Evolutionary conservation across 2,888 invertebrate genomes (phyloP), one percentile per base, ranked within the genome.

Genomic region (Phyto melanocephala): DNA sequence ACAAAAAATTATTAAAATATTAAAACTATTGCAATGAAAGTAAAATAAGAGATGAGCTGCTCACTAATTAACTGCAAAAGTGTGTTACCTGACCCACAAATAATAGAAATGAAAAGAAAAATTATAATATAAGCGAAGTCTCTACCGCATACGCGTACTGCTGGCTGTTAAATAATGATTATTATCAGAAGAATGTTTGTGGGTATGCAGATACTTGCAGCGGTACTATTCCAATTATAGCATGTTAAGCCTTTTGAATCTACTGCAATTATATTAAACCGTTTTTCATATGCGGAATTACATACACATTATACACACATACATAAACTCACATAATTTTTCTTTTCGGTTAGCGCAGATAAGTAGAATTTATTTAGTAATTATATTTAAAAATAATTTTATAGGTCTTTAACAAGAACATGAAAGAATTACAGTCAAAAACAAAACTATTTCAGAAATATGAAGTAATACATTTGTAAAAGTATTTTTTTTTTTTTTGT

Each of bases 11-110:
- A 7, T 8, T 40, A 33, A 28, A 50, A 37, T 28, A 33, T 33
- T 2, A 35, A 56, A 47, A 8, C n/a, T n/a, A n/a, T n/a, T n/a
- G n/a, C n/a, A 24, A 33, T 22, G 13, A 58, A 65, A 28, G 17
- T 37, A 42, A 33, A 47, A 40, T 17, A 67, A 54, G n/a, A n/a
- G 62, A 45, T 58, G 60, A 74, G 42, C 60, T 20, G 37, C 37
- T 62, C 35, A 47, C 67, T 77, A 77, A 81, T 81, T 81, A 72
- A 77, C 77, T 72, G 62, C 63, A 72, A 81, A 77, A 72, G 40
- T 37, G 42, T 72, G 77, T 72, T 47, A 77, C 62, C 67, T 71
- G 40, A 67, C 52, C 80, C 40, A 68, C 33, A 60, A 58, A 52
- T 15, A 40, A 24, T 4, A 52, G 15, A 67, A 67, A 67, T 67